A percentile compares a stretch with the other conserved stretches of the same genome.
phyloP scores from a whole-genome alignment of 2,113 vertebrate genomes.

The Reinhardtius hippoglossoides region DNA sequence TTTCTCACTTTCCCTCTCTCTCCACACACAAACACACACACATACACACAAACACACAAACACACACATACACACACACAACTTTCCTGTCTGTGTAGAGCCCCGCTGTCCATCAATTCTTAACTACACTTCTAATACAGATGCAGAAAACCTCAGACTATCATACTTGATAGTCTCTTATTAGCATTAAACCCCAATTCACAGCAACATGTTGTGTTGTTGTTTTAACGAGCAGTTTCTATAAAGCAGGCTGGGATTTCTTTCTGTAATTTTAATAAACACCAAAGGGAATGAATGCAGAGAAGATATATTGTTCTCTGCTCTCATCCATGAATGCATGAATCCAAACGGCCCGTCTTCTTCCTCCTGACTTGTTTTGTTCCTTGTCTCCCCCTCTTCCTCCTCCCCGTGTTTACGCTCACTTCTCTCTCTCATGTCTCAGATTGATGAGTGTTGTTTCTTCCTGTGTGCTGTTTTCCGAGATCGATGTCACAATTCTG shows the following conservation, averaged over 20 bases:
- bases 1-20: background rate
- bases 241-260: background rate
- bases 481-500: background rate
- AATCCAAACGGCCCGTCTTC: background rate
- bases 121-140: background rate
- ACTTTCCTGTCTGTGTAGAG: background rate
- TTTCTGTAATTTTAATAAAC: background rate
- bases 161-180: background rate
- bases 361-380: background rate
- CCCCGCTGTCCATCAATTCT: background rate
- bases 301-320: background rate
- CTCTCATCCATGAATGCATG: background rate
- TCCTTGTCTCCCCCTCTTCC: background rate
- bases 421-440: constrained; percentile 9
- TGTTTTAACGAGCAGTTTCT: background rate
- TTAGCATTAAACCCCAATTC: background rate
- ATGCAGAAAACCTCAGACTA: background rate
- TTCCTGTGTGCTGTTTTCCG: background rate
- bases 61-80: background rate
- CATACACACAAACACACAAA: background rate
- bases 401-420: background rate
- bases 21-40: background rate
- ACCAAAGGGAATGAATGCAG: background rate
- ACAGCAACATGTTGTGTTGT: background rate
- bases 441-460: background rate